Conservation (phyloP, 1,140 invertebrate species). For the Littorina saxatilis region DNA sequence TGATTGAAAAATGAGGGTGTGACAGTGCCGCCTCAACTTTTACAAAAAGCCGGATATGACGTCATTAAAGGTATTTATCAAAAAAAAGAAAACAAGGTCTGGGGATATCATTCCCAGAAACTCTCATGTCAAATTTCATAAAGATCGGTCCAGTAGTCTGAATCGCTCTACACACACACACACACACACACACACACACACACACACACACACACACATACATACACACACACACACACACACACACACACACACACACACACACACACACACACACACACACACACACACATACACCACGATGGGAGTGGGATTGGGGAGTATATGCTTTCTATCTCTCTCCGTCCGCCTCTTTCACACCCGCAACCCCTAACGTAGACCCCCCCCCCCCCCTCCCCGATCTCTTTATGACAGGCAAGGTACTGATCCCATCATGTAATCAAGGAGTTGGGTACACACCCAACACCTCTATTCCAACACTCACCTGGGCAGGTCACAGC, state of each 20-base stretch:
- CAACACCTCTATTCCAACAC: neutral
- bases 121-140: no score
- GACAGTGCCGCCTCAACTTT: no score
- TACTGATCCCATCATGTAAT: neutral
- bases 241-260: neutral
- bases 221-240: neutral
- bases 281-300: neutral
- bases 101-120: no score
- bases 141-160: no score
- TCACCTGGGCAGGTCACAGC: neutral
- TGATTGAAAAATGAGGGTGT: no score
- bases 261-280: constrained; percentile 5
- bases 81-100: no score
- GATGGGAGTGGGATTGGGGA: no score
- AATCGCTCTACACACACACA: no score
- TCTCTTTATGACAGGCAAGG: no score
- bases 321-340: neutral
- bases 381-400: no score
- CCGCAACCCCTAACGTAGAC: neutral
- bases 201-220: neutral
- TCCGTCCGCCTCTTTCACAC: neutral
- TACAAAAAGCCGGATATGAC: no score
- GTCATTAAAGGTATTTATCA: no score
- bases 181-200: constrained; percentile 8
- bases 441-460: constrained; percentile 3